Conservation (phyloP, 2,888 invertebrate species). For the Cryptus armator region DNA sequence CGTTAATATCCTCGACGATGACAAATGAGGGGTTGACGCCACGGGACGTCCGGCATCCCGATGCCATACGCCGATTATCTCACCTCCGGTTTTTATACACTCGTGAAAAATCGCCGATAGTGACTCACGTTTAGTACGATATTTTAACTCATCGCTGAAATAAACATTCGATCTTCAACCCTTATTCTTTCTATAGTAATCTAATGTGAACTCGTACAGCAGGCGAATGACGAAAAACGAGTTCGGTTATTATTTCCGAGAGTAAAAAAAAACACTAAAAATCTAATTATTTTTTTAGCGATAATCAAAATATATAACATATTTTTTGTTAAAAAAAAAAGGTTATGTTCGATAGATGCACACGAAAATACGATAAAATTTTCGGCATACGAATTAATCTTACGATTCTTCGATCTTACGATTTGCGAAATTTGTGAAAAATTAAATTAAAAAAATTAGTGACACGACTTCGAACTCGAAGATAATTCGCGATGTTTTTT, state of each 20-base stretch:
- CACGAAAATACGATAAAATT: too few species aligned
- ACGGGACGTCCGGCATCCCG: constrained; percentile 75
- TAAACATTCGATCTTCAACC: constrained; percentile 21
- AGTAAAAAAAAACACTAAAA: background rate
- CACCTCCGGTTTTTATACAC: constrained; percentile 70
- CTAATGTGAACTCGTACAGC: background rate
- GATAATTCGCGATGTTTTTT: background rate
- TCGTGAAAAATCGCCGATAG: constrained; percentile 73
- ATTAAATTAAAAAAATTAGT: too few species aligned
- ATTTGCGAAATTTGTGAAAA: too few species aligned
- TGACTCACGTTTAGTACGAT: constrained; percentile 50
- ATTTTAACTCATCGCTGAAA: constrained; percentile 26
- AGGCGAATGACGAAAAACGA: background rate
- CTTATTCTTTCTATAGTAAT: background rate
- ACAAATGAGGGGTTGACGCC: constrained; percentile 78
- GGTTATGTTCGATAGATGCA: too few species aligned
- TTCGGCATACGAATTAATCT: too few species aligned
- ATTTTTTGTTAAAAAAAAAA: background rate
- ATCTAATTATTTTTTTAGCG: background rate
- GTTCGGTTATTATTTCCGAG: background rate
- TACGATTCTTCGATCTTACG: too few species aligned
- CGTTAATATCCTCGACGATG: constrained; percentile 79
- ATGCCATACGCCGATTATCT: constrained; percentile 74
- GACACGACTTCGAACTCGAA: too few species aligned
- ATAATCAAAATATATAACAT: background rate